Evolutionary conservation across 2,888 invertebrate species (phyloP).

Genomic region (Andrena hattorfiana): DNA sequence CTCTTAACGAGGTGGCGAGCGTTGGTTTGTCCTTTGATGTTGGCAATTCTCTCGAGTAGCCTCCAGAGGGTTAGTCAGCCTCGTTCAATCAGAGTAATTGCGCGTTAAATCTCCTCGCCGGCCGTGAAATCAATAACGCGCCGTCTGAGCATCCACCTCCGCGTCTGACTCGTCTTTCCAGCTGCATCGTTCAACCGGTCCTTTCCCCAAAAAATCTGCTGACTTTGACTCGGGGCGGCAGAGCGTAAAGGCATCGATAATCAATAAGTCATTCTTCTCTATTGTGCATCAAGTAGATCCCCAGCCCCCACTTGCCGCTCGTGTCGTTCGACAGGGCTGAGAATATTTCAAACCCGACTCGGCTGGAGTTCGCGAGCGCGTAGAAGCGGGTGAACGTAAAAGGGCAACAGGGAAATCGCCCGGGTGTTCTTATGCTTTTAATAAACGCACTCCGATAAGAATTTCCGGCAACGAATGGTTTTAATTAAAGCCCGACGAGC

Average conservation of each 20-base stretch:
- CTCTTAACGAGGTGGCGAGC: conserved; percentile 64
- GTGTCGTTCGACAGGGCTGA: neutral
- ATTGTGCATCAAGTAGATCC: neutral
- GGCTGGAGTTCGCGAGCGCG: neutral
- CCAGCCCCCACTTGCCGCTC: neutral
- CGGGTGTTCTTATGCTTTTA: conserved; percentile 9
- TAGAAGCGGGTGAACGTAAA: neutral
- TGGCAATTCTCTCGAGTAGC: conserved; percentile 47
- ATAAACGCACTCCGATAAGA: conserved; percentile 11
- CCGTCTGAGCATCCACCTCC: conserved; percentile 32
- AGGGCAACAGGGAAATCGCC: conserved; percentile 6
- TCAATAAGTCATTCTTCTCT: neutral
- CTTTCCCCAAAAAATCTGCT: no score
- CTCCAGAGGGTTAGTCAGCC: conserved; percentile 46
- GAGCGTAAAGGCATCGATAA: no score
- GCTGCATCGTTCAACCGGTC: neutral
- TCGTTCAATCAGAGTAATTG: conserved; percentile 80
- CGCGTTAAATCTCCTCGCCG: conserved; percentile 76
- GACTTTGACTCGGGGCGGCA: neutral
- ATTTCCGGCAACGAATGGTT: conserved; percentile 4
- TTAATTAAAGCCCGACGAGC: conserved; percentile 23
- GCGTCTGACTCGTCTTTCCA: neutral
- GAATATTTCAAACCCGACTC: neutral
- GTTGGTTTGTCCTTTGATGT: conserved; percentile 70
- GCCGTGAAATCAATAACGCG: conserved; percentile 73